Percentiles rank a stretch among this genome's conserved stretches.
phyloP scores from a whole-genome alignment of 1,140 invertebrate species.

The Drosophila jambulina region DNA sequence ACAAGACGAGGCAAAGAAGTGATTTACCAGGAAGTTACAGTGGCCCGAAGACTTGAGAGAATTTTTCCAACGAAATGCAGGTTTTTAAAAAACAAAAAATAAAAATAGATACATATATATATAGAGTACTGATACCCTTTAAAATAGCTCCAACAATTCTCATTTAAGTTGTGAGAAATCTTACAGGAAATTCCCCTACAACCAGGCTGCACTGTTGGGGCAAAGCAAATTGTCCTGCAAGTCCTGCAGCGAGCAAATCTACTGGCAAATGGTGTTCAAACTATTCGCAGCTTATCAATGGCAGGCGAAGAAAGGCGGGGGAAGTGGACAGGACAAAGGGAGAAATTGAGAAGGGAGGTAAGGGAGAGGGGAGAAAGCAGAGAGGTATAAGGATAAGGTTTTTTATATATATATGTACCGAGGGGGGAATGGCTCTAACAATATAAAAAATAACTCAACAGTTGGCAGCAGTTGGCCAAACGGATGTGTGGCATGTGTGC shows the following conservation, averaged over 20 bases:
- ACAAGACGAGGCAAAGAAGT: background rate
- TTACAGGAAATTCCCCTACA: no score
- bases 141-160: background rate
- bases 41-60: background rate
- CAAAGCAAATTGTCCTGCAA: constrained; percentile 27
- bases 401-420: background rate
- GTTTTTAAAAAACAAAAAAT: background rate
- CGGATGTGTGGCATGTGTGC: constrained; percentile 43
- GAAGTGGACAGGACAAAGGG: background rate
- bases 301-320: constrained; percentile 15
- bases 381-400: background rate
- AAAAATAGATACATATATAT: background rate
- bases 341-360: background rate
- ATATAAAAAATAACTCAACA: constrained; percentile 73
- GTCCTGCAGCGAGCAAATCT: constrained; percentile 50
- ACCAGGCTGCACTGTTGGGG: background rate
- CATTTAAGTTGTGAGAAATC: background rate
- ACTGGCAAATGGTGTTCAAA: constrained; percentile 55
- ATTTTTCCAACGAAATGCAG: background rate
- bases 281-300: constrained; percentile 74
- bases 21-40: constrained; percentile 7
- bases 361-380: background rate
- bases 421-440: constrained; percentile 25
- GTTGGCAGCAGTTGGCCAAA: constrained; percentile 61
- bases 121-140: background rate